These are phyloP conservation scores for Calephelis nemesis DNA, from an alignment of 1,140 invertebrate species.

Conservation along the genomic window DNA sequence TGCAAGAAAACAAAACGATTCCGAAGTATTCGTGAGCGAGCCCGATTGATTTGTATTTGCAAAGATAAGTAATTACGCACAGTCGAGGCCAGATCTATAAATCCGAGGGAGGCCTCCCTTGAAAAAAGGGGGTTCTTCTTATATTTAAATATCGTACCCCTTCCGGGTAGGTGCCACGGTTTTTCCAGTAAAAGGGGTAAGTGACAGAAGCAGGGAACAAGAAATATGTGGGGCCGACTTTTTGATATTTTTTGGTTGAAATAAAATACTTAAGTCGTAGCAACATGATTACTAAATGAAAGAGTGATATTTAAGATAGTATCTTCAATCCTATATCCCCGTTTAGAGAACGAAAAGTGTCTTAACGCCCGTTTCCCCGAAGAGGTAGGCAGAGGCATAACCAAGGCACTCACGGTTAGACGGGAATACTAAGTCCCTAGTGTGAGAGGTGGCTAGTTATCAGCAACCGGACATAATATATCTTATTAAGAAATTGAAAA, in stretches of 20 bases:
- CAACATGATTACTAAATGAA: background rate
- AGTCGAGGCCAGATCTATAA: constrained; percentile 74
- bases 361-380: too few species aligned
- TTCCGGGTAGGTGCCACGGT: constrained; percentile 77
- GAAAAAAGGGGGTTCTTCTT: constrained; percentile 77
- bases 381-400: too few species aligned
- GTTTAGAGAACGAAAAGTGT: too few species aligned
- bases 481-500: too few species aligned
- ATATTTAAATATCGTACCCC: constrained; percentile 78
- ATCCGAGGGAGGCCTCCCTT: constrained; percentile 65
- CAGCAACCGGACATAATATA: too few species aligned
- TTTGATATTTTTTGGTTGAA: background rate
- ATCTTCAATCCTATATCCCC: too few species aligned
- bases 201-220: constrained; percentile 71
- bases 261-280: too few species aligned
- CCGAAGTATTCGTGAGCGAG: constrained; percentile 30
- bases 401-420: too few species aligned
- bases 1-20: constrained; percentile 43
- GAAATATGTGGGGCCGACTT: constrained; percentile 36
- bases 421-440: too few species aligned
- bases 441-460: too few species aligned
- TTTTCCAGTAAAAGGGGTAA: constrained; percentile 78
- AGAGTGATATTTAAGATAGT: too few species aligned
- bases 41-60: constrained; percentile 74
- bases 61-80: constrained; percentile 76